These are phyloP conservation scores for Homalodisca vitripennis DNA, from an alignment of 1,140 invertebrate species.

Conservation along the genomic window DNA sequence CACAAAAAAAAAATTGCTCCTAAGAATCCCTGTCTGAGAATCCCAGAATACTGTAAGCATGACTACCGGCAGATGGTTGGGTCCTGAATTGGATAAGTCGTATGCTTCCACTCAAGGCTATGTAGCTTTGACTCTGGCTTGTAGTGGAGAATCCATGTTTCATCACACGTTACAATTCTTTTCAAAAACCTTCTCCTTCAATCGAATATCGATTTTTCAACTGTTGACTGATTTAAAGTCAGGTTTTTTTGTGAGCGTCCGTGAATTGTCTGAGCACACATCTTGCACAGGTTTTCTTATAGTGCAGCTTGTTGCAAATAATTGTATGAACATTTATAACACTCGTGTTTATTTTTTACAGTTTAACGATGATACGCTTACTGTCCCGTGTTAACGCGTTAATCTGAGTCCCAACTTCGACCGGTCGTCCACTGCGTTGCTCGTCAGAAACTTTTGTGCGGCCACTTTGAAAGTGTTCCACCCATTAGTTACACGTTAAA, in stretches of 20 bases:
- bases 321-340: background rate
- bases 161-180: too few relatives aligned
- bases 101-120: too few relatives aligned
- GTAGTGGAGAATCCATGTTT: conserved; percentile 41
- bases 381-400: conserved; percentile 4
- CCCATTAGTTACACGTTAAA: background rate
- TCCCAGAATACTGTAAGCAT: too few relatives aligned
- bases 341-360: background rate
- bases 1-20: conserved; percentile 16
- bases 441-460: too few relatives aligned
- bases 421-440: too few relatives aligned
- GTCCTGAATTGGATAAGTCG: conserved; percentile 1
- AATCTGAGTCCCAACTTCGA: background rate
- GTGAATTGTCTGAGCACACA: background rate
- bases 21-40: background rate
- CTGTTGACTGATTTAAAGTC: conserved; percentile 24
- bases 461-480: background rate
- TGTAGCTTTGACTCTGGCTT: conserved; percentile 40
- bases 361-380: background rate
- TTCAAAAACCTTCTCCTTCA: too few relatives aligned
- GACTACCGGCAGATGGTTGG: conserved; percentile 1
- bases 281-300: too few relatives aligned
- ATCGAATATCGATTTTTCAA: too few relatives aligned
- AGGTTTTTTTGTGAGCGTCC: background rate
- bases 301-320: background rate